A percentile compares a stretch with the other conserved stretches of the same genome.
These are phyloP conservation scores for Amphilophus citrinellus DNA, from an alignment of 2,113 vertebrate species.

Conservation along the genomic window DNA sequence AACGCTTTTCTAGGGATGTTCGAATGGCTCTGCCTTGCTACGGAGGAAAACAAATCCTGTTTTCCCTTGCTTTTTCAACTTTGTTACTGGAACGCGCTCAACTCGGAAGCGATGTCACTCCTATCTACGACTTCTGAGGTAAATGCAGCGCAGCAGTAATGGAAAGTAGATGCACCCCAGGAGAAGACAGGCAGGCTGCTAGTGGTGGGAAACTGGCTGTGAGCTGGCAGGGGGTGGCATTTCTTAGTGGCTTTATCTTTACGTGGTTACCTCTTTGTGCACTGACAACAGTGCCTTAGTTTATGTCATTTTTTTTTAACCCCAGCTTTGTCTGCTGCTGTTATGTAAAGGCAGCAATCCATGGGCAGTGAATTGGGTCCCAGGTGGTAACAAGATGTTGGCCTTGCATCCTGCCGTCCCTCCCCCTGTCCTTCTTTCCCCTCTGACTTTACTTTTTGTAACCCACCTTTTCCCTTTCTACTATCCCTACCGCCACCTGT, in stretches of 20 bases:
- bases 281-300: constrained; percentile 22
- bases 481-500: constrained; percentile 1
- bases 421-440: constrained; percentile 13
- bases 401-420: constrained; percentile 32
- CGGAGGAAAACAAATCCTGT: background rate
- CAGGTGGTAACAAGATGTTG: constrained; percentile 78
- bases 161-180: background rate
- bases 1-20: background rate
- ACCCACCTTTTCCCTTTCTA: background rate
- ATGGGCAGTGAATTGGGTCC: constrained; percentile 44
- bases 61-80: background rate
- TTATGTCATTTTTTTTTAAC: constrained; percentile 23
- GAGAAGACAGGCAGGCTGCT: background rate
- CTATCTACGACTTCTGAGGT: background rate
- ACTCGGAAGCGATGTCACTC: background rate
- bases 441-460: constrained; percentile 7
- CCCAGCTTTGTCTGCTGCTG: constrained; percentile 44
- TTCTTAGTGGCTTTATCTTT: constrained; percentile 10
- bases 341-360: constrained; percentile 72
- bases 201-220: background rate
- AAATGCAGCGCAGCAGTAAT: background rate
- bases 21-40: background rate
- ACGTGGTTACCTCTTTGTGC: constrained; percentile 11
- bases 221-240: background rate
- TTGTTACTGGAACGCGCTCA: background rate